Base-by-base conservation (phyloP, 2,888 invertebrate genomes). In the Torymus texanus region DNA sequence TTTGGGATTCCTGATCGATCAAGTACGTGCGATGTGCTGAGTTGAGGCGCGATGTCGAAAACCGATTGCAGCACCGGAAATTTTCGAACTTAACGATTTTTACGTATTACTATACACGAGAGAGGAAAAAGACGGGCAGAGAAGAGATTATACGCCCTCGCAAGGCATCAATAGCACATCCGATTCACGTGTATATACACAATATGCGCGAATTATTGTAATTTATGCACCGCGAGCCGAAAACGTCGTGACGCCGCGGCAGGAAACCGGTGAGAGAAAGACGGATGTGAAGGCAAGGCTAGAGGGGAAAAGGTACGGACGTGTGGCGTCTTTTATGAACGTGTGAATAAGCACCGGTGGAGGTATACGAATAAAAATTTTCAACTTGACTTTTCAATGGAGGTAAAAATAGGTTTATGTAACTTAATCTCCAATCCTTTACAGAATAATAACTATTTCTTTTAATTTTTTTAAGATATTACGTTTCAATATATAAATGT, bases 1-100 rank as follows among this genome's bases (percentile, higher is more conserved):
- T 41, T 13, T 59, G 29, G 73, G 73, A 73, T 73, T 73, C 55
- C 63, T 63, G 63, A 73, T 63, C 51, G 75, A 75, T 66, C 66
- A 66, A 59, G 24, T 2, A 14, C 62, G 50, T 12, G n/a, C 62
- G 18, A 5, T 16, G 10, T 11, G 0, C 41, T 14, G 0, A 24
- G 10, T 1, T 1, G 4, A 50, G 53, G n/a, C 0, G n/a, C 65
- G 73, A 56, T 74, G 73, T 65, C 56, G 73, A 74, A 74, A 74
- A 58, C 11, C 12, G 58, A 66, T 75, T 75, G 59, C 75, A 14
- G 75, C 75, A 75, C 51, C 66, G 59, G 8, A 65, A 29, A 59
- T 75, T 66, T 51, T 58, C 75, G 66, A 24, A 51, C 51, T 58
- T 16, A 18, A 50, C 2, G 16, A 65, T 55, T 63, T 73, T 72